Base-by-base conservation (phyloP, 2,113 vertebrate genomes). In the Hydrochoerus hydrochaeris region DNA sequence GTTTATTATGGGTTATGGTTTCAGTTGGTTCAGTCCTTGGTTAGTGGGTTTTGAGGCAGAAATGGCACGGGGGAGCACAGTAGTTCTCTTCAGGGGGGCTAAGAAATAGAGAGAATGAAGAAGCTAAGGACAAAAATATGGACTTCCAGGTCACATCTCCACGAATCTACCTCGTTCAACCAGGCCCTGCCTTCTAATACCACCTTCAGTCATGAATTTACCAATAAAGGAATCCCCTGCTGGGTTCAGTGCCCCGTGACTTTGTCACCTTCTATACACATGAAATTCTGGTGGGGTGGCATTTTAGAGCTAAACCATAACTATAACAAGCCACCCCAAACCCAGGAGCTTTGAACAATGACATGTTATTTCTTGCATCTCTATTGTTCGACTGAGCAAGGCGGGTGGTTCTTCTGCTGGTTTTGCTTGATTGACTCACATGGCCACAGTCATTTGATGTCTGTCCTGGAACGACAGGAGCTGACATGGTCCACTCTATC, bases 401-500 rank as follows among this genome's bases (percentile, higher is more conserved):
- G 60, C 35, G 63, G 58, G 60, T 7, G 5, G 63, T 24, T 86
- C 38, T 85, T 54, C 65, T 85, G 71, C 17, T 84, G 2, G 38
- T 75, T 38, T 88, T 86, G 65, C n/a, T 44, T 60, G 85, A 89
- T 28, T 75, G 44, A 26, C 14, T 84, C 32, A 65, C 26, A 75
- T 71, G n/a, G 24, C 54, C 44, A 38, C 0, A 3, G 30, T 26
- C 67, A 35, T 65, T 24, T 54, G 78, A 52, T 73, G 80, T 46
- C 26, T n/a, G 86, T 49, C 32, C 35, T 38, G 13, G 26, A 69
- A 4, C n/a, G 30, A 3, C 54, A 73, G 89, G 22, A n/a, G 14
- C 1, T 32, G 20, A 20, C 52, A 28, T 7, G 30, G 5, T 30
- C 90, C 12, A 4, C 6, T 46, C 12, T 35, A 0, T 0, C 14